Evolutionary conservation across 1,140 invertebrate genomes (phyloP), one percentile per base, ranked within the genome.

Genomic region (Gryon sp.): DNA sequence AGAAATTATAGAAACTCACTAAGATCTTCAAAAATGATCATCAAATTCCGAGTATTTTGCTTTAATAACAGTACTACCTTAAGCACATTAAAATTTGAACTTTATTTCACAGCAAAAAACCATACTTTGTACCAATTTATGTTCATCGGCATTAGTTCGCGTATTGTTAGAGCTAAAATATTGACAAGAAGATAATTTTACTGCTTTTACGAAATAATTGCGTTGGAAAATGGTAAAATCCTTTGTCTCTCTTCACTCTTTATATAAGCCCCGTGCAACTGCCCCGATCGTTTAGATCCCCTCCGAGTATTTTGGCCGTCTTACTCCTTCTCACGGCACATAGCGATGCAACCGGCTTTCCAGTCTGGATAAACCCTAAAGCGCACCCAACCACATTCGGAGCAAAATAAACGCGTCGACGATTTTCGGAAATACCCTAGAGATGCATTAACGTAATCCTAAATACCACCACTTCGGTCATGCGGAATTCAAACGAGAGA

Each of bases 401-500:
- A 66, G 79, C 59, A 82, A 78, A 81, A 77, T 82, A 78, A 82
- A 80, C 78, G 80, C 78, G 79, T 76, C 81, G 76, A 80, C 81
- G 73, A 80, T 81, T 81, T 78, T 81, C 63, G 66, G 69, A 73
- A 79, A 80, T 65, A 73, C 75, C 63, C 53, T 68, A 62, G 74
- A 68, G 79, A 77, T 82, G 78, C 81, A 82, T 82, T 82, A 82
- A 79, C 75, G 79, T 73, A 78, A 74, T 78, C 79, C 79, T 81
- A 78, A 82, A 82, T 80, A 80, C 79, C 75, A 74, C 72, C 75
- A 78, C 68, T 75, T 52, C 48, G 74, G 65, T 78, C 69, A 77
- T 76, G 65, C 55, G 76, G 69, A 80, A 80, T 80, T 68, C 76
- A 69, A 65, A 70, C 72, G 73, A 79, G 78, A 59, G 77, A 76